These are phyloP conservation scores for Esox masquinongy DNA, from an alignment of 2,797 vertebrate species.

Conservation along the genomic window DNA sequence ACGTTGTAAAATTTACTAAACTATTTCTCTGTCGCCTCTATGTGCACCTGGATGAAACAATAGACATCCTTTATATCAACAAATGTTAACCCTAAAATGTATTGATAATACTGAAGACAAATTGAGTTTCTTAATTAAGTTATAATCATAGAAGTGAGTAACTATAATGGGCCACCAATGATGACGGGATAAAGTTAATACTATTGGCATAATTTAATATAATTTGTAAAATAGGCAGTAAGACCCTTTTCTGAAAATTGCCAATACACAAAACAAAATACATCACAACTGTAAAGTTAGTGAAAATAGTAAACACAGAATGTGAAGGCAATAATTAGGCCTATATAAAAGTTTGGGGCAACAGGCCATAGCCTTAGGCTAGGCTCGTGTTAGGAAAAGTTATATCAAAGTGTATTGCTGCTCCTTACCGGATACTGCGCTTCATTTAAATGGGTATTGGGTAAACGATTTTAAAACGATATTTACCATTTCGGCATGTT, in stretches of 20 bases:
- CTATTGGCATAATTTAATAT: not conserved
- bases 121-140: not conserved
- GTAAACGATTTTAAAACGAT: slow-evolving; percentile 40
- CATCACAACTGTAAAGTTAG: not conserved
- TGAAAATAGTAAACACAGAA: not conserved
- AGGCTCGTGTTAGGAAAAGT: slow-evolving; percentile 3
- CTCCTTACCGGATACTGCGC: not conserved
- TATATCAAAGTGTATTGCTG: not conserved
- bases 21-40: not conserved
- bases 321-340: not conserved
- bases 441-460: not conserved
- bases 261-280: slow-evolving; percentile 8
- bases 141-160: not conserved
- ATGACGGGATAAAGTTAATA: not conserved
- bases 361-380: not conserved
- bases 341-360: not conserved
- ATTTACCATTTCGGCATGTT: slow-evolving; percentile 84
- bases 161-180: not conserved
- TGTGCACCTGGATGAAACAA: not conserved
- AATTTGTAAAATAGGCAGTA: not conserved
- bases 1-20: not conserved
- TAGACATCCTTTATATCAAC: not conserved
- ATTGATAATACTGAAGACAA: not conserved
- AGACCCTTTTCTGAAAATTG: not conserved
- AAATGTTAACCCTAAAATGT: not conserved